phyloP scores from a whole-genome alignment of 2,888 invertebrate species.

The Drosophila villosipedis region DNA sequence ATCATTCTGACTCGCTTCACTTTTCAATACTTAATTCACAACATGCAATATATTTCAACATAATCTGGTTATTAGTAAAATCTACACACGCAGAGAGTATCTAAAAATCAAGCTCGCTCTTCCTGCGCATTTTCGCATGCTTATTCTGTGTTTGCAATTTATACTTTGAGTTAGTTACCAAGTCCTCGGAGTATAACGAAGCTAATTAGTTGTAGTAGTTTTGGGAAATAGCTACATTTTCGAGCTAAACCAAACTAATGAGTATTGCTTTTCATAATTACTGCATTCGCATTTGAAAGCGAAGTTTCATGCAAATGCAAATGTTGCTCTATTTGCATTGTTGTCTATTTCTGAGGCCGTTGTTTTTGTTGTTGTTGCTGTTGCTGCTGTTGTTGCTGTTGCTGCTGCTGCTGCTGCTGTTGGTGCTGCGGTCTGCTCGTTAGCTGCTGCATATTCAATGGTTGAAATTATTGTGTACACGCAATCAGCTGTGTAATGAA shows the following conservation, averaged over 20 bases:
- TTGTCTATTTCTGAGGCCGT: neutral
- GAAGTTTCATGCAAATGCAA: neutral
- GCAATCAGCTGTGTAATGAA: conserved; percentile 73
- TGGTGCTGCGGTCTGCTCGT: conserved; percentile 14
- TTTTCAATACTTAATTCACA: neutral
- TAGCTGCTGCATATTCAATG: conserved; percentile 58
- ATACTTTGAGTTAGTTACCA: conserved; percentile 1
- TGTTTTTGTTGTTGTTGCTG: neutral
- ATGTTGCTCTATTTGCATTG: neutral
- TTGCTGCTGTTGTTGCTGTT: neutral
- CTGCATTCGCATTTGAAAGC: neutral
- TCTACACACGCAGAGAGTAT: neutral
- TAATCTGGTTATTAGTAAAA: neutral
- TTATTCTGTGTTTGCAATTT: neutral
- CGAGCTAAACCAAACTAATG: neutral
- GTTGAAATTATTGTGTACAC: conserved; percentile 70
- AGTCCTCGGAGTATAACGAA: neutral
- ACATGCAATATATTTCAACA: neutral
- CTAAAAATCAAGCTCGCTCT: neutral
- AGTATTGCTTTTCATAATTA: neutral
- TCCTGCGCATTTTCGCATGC: neutral
- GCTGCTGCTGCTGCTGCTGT: neutral
- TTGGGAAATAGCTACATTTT: neutral
- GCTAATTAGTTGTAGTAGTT: neutral
- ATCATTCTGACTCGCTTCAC: neutral